Percentiles rank a stretch among this genome's conserved stretches.
These are phyloP conservation scores for Taenioides sp. DNA, from an alignment of 2,797 vertebrate genomes.

Conservation along the genomic window DNA sequence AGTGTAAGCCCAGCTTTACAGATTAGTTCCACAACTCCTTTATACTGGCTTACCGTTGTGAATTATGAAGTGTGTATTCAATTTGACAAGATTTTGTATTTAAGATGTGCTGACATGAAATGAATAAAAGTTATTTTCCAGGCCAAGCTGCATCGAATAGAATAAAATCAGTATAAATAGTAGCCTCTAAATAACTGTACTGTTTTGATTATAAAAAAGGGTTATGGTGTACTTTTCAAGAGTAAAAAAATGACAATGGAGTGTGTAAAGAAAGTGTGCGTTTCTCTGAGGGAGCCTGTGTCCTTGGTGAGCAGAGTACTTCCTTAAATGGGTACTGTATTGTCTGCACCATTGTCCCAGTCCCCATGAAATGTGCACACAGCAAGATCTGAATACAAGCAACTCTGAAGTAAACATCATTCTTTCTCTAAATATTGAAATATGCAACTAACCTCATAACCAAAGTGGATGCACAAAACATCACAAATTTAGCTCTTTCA, in stretches of 20 bases:
- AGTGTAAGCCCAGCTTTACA: no score
- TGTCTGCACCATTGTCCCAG: slow-evolving; percentile 11
- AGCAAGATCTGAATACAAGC: slow-evolving; percentile 25
- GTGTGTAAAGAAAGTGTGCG: slow-evolving; percentile 12
- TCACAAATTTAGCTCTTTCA: background rate
- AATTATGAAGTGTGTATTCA: no score
- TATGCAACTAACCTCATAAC: background rate
- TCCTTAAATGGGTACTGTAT: slow-evolving; percentile 21
- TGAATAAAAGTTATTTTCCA: no score
- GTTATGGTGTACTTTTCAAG: background rate
- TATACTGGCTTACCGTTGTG: no score
- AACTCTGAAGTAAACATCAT: slow-evolving; percentile 6
- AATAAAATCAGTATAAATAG: no score
- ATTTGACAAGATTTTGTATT: no score
- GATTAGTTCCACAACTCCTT: no score
- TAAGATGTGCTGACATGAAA: no score
- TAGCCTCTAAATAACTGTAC: background rate
- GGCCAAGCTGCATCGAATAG: no score
- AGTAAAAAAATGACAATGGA: background rate
- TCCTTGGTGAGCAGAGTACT: slow-evolving; percentile 30
- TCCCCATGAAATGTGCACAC: slow-evolving; percentile 25
- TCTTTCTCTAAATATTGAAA: background rate
- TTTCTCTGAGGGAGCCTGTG: slow-evolving; percentile 13
- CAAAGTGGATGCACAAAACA: background rate
- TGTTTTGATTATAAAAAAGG: background rate